Evolutionary conservation across 2,888 invertebrate genomes (phyloP).

Genomic region (Xestobium rufovillosum): DNA sequence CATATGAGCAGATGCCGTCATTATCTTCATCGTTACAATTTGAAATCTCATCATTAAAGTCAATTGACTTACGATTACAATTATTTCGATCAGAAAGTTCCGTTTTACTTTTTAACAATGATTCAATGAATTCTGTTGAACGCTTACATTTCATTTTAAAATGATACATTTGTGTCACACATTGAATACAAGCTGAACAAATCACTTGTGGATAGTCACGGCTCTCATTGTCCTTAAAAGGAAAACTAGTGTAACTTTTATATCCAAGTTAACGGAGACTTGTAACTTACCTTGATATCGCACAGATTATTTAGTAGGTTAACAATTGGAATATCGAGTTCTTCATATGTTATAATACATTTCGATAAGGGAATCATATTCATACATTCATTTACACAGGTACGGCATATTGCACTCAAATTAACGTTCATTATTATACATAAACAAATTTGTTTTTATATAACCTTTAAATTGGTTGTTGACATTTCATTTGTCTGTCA

Average conservation of each 20-base stretch:
- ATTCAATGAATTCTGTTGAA: no score
- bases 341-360: constrained; percentile 13
- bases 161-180: constrained; percentile 26
- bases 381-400: constrained; percentile 15
- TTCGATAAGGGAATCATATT: constrained; percentile 13
- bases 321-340: constrained; percentile 10
- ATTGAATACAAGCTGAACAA: constrained; percentile 29
- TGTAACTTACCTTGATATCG: constrained; percentile 15
- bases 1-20: no score
- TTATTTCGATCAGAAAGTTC: no score
- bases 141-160: constrained; percentile 32
- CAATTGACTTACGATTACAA: no score
- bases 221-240: background rate
- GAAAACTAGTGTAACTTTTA: no score
- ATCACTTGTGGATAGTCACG: constrained; percentile 19
- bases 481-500: background rate
- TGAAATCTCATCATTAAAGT: no score
- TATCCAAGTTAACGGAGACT: background rate
- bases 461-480: background rate
- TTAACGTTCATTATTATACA: no score
- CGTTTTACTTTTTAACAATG: no score
- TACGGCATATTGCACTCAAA: no score
- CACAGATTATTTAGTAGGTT: constrained; percentile 16
- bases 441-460: constrained; percentile 14
- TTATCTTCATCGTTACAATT: no score